These are phyloP conservation scores for Nesoenas mayeri DNA, from an alignment of 2,113 vertebrate genomes.

Conservation along the genomic window DNA sequence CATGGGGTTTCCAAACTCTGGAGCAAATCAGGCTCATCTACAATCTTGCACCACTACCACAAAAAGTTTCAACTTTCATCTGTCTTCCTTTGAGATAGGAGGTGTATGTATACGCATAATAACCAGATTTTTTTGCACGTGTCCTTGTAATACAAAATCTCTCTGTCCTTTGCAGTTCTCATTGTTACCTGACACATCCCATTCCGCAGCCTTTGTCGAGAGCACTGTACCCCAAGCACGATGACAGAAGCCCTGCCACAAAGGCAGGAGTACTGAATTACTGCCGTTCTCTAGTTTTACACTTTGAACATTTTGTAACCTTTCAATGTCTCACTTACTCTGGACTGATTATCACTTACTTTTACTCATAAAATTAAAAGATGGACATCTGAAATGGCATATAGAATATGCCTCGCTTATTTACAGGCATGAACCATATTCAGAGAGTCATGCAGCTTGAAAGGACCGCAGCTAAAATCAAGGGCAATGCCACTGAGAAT, in stretches of 20 bases:
- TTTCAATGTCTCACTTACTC: neutral
- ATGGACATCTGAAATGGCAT: neutral
- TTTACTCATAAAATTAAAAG: constrained; percentile 20
- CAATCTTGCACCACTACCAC: neutral
- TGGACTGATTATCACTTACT: neutral
- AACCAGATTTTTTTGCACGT: neutral
- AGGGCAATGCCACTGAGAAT: constrained; percentile 21
- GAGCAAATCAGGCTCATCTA: neutral
- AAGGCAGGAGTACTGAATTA: neutral
- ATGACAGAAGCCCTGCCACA: neutral
- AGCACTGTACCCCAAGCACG: neutral
- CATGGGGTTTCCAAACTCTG: neutral
- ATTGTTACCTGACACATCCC: neutral
- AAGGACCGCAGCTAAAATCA: constrained; percentile 20
- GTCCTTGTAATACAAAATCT: neutral
- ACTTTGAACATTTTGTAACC: neutral
- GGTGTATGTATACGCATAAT: neutral
- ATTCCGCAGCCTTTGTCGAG: neutral
- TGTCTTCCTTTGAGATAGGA: neutral
- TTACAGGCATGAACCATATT: neutral
- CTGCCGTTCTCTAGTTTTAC: neutral
- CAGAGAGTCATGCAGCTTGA: neutral
- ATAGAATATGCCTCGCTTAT: neutral
- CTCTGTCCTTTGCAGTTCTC: neutral
- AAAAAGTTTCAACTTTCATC: neutral